Base-by-base conservation (phyloP, 2,113 vertebrate genomes). In the Triplophysa siluroides region DNA sequence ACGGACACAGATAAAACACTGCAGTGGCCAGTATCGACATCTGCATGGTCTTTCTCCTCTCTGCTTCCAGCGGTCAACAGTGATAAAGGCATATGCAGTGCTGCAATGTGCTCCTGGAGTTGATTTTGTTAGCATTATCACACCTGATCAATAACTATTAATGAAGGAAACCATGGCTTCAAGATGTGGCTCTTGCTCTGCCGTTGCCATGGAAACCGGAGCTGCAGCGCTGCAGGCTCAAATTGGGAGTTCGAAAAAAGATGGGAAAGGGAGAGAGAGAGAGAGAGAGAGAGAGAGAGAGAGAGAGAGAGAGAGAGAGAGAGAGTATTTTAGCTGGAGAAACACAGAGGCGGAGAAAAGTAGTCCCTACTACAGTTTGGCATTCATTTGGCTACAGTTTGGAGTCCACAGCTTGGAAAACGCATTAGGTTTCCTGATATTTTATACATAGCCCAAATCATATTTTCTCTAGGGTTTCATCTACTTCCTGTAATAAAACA, bases 181-280 rank as follows among this genome's bases (percentile, higher is more conserved):
- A 87, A 90, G 88, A 89, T 83, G 85, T 86, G 85, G 88, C 89
- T 89, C 83, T 89, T 85, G 88, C 89, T 87, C 90, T 92, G 90
- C 83, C 88, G 92, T 93, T 91, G 91, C 92, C 91, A 92, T 92
- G 92, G 92, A 92, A 92, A 93, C 92, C 91, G 88, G 87, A 88
- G 91, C 88, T 90, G 87, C 89, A 90, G 90, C 90, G 86, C 91
- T 92, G 90, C 91, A 87, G 91, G 91, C 90, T 92, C 86, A 90
- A 92, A 90, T 81, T 90, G 90, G 87, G 85, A 90, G 88, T 86
- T 86, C 86, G 89, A 86, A 81, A 88, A 87, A 90, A 80, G 60
- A 77, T 4, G 29, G 60, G 41, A 26, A 23, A 33, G 43, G 38
- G 16, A 16, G 29, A 47, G 41, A 43, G 21, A 33, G 52, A 50